A percentile compares a stretch with the other conserved stretches of the same genome.
Evolutionary conservation across 2,888 invertebrate genomes (phyloP).

Genomic region (Agonopterix subpropinquella): DNA sequence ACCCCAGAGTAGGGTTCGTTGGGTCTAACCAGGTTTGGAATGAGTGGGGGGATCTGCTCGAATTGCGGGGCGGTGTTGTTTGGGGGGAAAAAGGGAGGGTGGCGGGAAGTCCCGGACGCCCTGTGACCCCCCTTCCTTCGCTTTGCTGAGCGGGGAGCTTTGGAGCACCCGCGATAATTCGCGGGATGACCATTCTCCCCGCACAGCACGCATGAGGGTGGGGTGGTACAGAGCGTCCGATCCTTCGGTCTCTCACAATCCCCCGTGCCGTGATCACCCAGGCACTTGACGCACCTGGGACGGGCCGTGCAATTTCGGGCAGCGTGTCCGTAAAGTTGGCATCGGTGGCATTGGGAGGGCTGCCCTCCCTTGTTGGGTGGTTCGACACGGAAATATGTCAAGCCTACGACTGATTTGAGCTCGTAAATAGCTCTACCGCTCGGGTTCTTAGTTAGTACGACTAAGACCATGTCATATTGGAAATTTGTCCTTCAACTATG

Average conservation of each 20-base stretch:
- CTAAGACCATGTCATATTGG: background rate
- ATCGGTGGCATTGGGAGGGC: background rate
- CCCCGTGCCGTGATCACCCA: conserved; percentile 4
- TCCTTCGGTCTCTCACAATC: background rate
- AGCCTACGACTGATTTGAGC: background rate
- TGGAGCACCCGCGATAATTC: no score
- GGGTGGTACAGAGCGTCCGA: no score
- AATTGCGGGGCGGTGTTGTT: no score
- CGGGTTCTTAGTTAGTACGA: background rate
- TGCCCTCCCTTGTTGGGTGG: background rate
- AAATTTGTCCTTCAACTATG: background rate
- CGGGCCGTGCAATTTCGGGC: conserved; percentile 2
- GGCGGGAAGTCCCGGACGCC: no score
- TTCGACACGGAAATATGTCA: background rate
- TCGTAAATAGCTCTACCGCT: background rate
- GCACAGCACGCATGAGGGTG: no score
- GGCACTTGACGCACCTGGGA: conserved; percentile 10
- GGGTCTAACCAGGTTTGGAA: no score
- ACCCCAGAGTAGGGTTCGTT: no score
- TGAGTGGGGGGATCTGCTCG: no score
- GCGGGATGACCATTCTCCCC: no score
- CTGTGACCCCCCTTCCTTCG: no score
- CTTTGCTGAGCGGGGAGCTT: no score
- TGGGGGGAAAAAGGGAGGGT: no score
- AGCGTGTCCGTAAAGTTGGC: conserved; percentile 8